phyloP scores from a whole-genome alignment of 2,113 vertebrate genomes.

The Trematocara variabile region DNA sequence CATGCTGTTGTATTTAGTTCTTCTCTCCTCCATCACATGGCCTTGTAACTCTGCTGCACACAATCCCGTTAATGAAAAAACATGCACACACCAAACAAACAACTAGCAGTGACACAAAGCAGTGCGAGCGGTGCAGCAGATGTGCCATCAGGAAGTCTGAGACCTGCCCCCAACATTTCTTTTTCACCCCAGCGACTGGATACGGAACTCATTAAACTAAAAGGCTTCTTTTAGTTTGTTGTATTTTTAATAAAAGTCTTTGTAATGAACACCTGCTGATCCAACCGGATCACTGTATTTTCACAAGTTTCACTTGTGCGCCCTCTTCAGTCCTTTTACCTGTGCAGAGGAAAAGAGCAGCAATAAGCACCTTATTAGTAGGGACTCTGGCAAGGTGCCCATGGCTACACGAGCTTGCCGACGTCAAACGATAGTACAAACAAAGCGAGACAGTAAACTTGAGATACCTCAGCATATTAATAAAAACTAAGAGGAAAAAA shows the following conservation, averaged over 20 bases:
- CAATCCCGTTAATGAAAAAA: neutral
- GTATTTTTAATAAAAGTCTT: neutral
- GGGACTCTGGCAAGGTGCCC: neutral
- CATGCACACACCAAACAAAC: neutral
- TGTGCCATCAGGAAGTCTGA: neutral
- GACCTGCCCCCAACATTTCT: neutral
- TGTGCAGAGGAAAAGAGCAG: neutral
- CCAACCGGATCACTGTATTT: neutral
- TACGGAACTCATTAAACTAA: neutral
- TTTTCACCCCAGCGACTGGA: neutral
- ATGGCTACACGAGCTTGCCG: neutral
- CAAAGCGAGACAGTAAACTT: neutral
- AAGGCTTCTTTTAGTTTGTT: neutral
- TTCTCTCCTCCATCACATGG: slow-evolving; percentile 26
- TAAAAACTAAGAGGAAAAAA: neutral
- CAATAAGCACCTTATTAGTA: neutral
- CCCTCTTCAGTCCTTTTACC: neutral
- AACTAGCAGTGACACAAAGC: neutral
- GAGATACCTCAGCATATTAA: neutral
- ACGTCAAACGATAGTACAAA: neutral
- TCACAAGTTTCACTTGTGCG: neutral
- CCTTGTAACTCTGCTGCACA: neutral
- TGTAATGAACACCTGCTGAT: neutral
- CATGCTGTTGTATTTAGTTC: neutral
- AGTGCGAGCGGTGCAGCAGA: neutral